Evolutionary conservation across 2,888 invertebrate genomes (phyloP).

Genomic region (Malthinus flaveolus): DNA sequence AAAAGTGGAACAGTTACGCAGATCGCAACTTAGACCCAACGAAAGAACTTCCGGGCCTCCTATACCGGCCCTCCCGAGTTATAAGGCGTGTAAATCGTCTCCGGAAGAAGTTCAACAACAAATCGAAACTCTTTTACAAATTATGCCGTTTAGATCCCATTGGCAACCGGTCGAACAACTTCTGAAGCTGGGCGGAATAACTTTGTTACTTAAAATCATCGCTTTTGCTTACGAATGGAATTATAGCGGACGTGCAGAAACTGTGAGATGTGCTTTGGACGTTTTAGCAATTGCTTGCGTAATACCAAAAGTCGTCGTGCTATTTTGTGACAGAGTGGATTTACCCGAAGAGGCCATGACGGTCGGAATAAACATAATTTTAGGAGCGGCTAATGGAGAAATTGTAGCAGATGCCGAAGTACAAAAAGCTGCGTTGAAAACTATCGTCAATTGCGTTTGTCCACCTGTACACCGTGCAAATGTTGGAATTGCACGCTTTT

Average conservation of each 20-base stretch:
- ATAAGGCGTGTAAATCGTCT: conserved; percentile 66
- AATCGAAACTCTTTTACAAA: conserved; percentile 77
- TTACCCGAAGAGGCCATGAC: conserved; percentile 77
- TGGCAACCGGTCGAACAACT: conserved; percentile 93
- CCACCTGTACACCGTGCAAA: conserved; percentile 81
- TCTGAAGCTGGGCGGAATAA: conserved; percentile 79
- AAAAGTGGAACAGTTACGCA: conserved; percentile 72
- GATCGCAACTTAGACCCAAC: conserved; percentile 57
- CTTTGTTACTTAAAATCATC: conserved; percentile 81
- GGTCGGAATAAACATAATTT: conserved; percentile 76
- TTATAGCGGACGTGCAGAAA: conserved; percentile 84
- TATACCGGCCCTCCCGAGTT: conserved; percentile 52
- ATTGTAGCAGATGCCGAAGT: conserved; percentile 89
- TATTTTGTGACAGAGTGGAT: conserved; percentile 76
- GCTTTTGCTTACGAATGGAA: conserved; percentile 92
- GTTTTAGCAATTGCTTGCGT: conserved; percentile 89
- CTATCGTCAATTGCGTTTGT: conserved; percentile 92
- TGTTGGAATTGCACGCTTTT: conserved; percentile 57
- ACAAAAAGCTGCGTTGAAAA: conserved; percentile 86
- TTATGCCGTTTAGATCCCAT: conserved; percentile 72
- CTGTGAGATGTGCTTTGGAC: conserved; percentile 80
- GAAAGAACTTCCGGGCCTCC: conserved; percentile 47
- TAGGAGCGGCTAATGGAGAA: conserved; percentile 89
- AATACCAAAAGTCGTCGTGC: conserved; percentile 74
- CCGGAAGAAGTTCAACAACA: conserved; percentile 86